Evolutionary conservation across 1,140 invertebrate genomes (phyloP), one percentile per base, ranked within the genome.

Genomic region (Lasaia peninsularis): DNA sequence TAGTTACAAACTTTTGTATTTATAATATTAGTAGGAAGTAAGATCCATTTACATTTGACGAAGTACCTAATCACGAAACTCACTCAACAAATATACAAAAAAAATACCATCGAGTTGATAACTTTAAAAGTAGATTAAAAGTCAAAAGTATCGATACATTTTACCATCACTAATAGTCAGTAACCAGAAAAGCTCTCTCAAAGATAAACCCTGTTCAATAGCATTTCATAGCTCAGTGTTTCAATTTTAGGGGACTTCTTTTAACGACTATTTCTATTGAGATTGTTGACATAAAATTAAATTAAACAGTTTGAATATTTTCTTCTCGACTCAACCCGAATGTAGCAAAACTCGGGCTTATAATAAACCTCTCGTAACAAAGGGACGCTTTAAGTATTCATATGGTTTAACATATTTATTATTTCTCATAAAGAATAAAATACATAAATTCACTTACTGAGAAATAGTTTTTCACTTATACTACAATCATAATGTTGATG

Each of bases 201-300:
- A 44, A 44, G 40, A 20, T 44, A 20, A 44, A 20, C 40, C 14
- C 18, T 44, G 11, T 16, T 44, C 40, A 16, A 44, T 20, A 9
- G 16, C 16, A 11, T 20, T 44, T 18, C 40, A 44, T 44, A 20
- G 40, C 40, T 20, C 5, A 44, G 40, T 44, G 18, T 44, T 44
- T 44, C 40, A 44, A 44, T 44, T 44, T 44, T 44, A 16, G 18
- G 40, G 40, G 40, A 44, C 40, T 44, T 44, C 40, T 44, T 44
- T 44, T 20, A 44, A 44, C 40, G 40, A 44, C 40, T 44, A 11
- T 18, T 44, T 44, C 40, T 44, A 44, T 44, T 5, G 18, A 44
- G 37, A 44, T 44, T 44, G 37, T 44, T 44, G 37, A 44, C 37
- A 44, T 44, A 44, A 44, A 44, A 44, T 44, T 44, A 44, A 44